Conservation (phyloP, 2,888 invertebrate genomes). For the Eucriotettix oculatus region DNA sequence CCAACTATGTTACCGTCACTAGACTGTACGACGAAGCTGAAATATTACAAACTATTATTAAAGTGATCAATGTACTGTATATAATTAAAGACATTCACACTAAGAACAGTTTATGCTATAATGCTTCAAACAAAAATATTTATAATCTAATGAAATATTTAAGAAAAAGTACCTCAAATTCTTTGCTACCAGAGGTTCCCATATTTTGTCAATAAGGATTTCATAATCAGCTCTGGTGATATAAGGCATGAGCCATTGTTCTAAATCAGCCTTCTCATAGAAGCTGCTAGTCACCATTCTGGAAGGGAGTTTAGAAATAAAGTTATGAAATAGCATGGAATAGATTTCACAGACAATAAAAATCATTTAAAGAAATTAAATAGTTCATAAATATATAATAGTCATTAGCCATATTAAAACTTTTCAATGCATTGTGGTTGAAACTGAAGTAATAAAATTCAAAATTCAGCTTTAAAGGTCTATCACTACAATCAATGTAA, state of each 20-base stretch:
- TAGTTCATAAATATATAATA: too few relatives aligned
- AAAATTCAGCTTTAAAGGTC: too few relatives aligned
- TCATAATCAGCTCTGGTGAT: constrained; percentile 51
- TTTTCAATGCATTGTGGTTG: too few relatives aligned
- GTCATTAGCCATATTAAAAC: too few relatives aligned
- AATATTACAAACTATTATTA: not conserved
- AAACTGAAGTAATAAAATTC: too few relatives aligned
- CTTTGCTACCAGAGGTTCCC: constrained; percentile 50
- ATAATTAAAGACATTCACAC: too few relatives aligned
- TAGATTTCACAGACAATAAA: too few relatives aligned
- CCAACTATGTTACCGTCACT: constrained; percentile 42
- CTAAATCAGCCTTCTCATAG: constrained; percentile 71
- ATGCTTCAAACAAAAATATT: not conserved
- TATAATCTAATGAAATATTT: not conserved
- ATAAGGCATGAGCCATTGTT: constrained; percentile 56
- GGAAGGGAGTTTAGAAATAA: constrained; percentile 12
- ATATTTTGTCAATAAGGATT: constrained; percentile 47
- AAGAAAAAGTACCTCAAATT: constrained; percentile 27
- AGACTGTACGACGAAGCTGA: constrained; percentile 48
- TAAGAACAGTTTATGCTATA: too few relatives aligned
- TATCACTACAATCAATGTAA: too few relatives aligned
- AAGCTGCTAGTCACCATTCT: constrained; percentile 76
- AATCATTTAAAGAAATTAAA: too few relatives aligned
- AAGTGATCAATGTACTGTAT: too few relatives aligned
- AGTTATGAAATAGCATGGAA: constrained; percentile 34